Evolutionary conservation across 2,888 invertebrate genomes (phyloP).

Genomic region (Chymomyza caudatula): DNA sequence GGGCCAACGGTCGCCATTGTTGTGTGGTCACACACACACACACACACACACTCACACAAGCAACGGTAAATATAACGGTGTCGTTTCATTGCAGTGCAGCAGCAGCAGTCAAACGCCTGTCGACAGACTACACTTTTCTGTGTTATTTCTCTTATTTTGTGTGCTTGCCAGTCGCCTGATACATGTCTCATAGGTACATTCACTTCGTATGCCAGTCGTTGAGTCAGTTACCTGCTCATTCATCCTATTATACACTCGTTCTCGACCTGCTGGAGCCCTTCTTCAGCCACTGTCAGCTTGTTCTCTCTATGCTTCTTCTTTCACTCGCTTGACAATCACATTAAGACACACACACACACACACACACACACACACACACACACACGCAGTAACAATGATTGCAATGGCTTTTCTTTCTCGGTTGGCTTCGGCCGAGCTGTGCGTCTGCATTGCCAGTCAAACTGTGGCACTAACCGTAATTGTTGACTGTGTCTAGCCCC

Average conservation of each 20-base stretch:
- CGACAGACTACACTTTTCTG: constrained; percentile 38
- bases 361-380: too few species aligned
- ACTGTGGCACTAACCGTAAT: constrained; percentile 66
- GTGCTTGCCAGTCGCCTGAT: constrained; percentile 45
- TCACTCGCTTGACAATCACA: constrained; percentile 34
- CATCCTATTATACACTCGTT: constrained; percentile 60
- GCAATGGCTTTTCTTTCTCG: constrained; percentile 4
- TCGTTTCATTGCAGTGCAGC: not conserved
- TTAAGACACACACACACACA: too few species aligned
- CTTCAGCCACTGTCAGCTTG: constrained; percentile 15
- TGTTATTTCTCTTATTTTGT: not conserved
- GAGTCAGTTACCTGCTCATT: constrained; percentile 29
- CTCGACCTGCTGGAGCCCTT: constrained; percentile 20
- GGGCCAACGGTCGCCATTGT: not conserved
- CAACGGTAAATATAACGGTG: not conserved
- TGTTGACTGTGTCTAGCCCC: constrained; percentile 56
- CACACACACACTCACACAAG: not conserved
- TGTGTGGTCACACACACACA: not conserved
- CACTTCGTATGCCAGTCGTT: not conserved
- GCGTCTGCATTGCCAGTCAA: constrained; percentile 48
- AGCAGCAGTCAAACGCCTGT: constrained; percentile 64
- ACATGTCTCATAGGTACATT: constrained; percentile 32
- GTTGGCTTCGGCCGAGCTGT: not conserved
- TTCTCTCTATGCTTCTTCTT: constrained; percentile 18
- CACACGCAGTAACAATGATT: constrained; percentile 22